Base-by-base conservation (phyloP, 2,797 vertebrate species). In the Ctenopoma multispine region DNA sequence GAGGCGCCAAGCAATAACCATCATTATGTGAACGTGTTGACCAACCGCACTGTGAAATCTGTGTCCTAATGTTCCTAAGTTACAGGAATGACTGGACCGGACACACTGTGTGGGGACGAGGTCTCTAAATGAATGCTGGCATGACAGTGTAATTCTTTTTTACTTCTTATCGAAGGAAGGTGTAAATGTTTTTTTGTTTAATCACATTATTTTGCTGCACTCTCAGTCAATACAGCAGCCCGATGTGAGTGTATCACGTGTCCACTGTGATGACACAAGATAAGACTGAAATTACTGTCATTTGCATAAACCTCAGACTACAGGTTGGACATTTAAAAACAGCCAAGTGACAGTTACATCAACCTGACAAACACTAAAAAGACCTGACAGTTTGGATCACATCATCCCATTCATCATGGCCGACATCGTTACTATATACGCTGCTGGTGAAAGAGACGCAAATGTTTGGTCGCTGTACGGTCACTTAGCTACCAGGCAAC, bases 401-500 rank as follows among this genome's bases (percentile, higher is more conserved):
- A 51, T 62, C 41, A 48, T 20, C 0, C 23, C 15, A 47, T 47
- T 44, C 23, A 51, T 51, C 59, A 51, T 20, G 46, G 5, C 27
- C 59, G 14, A 21, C 23, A 40, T 40, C n/a, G 7, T 43, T 24
- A 49, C 64, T 48, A 76, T 54, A 4, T 48, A 55, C 9, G 49
- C 40, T 66, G 7, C 41, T 63, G 23, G 21, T n/a, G 53, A 31
- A n/a, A 58, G 21, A 53, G 64, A 24, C 27, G 46, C 53, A 69
- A 57, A 63, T 57, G 40, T 46, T 24, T 24, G 24, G 24, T 24
- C 24, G 24, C 2, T 38, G 36, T 3, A 31, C 20, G 38, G 31
- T 46, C 41, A 64, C 60, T 63, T 68, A 47, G 46, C 63, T 62
- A 17, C 44, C 23, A 43, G 50, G 21, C 47, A 50, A 11, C 49